phyloP scores from a whole-genome alignment of 2,888 invertebrate species.

The Dicycla oo region DNA sequence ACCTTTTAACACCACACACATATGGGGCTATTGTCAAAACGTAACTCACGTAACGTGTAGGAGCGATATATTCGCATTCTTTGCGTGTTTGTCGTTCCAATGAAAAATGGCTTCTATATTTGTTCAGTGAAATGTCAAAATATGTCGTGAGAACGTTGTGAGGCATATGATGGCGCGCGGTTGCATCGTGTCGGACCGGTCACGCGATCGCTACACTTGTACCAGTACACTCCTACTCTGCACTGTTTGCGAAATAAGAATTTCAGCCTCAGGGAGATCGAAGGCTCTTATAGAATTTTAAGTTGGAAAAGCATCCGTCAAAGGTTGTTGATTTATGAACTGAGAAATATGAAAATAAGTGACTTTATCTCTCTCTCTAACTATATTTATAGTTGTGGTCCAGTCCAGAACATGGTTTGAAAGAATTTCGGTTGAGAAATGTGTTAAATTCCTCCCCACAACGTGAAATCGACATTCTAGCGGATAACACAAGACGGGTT shows the following conservation, averaged over 20 bases:
- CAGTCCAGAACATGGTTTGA: background rate
- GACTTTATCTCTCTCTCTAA: conserved; percentile 7
- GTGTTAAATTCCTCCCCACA: conserved; percentile 21
- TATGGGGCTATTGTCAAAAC: conserved; percentile 71
- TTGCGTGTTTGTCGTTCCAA: conserved; percentile 76
- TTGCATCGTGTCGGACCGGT: conserved; percentile 83
- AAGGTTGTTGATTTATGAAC: conserved; percentile 34
- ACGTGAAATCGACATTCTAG: background rate
- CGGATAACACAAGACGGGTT: background rate
- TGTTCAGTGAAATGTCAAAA: conserved; percentile 89
- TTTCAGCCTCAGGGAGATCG: conserved; percentile 79
- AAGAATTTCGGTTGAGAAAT: background rate
- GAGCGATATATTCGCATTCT: conserved; percentile 79
- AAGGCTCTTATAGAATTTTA: conserved; percentile 67
- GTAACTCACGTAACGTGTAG: conserved; percentile 53
- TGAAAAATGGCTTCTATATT: conserved; percentile 88
- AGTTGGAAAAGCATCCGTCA: conserved; percentile 33
- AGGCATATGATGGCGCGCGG: conserved; percentile 78
- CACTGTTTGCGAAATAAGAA: conserved; percentile 74
- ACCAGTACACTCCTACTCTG: conserved; percentile 65
- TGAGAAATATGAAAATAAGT: conserved; percentile 11
- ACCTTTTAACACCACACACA: conserved; percentile 72
- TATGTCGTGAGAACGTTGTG: conserved; percentile 86
- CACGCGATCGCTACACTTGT: conserved; percentile 84
- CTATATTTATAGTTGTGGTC: background rate